Evolutionary conservation across 1,140 invertebrate genomes (phyloP), one percentile per base, ranked within the genome.

Genomic region (Aradophagus sp.): DNA sequence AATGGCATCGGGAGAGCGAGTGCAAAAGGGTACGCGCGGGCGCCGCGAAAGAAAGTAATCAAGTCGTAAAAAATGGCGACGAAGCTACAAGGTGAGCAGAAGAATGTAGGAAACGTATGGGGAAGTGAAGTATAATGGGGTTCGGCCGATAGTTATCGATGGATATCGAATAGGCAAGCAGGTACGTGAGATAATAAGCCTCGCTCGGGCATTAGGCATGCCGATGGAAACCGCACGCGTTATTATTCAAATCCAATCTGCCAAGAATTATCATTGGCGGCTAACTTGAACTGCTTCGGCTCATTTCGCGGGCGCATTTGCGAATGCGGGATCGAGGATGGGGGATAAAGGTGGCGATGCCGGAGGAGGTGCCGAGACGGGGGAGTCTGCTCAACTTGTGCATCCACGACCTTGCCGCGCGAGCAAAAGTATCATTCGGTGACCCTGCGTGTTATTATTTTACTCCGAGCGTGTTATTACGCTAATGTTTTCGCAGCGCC

Each of bases 171-270:
- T 80, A 80, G 78, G 68, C 70, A 75, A 80, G 75, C 77, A 77
- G 71, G 71, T 82, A 84, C 79, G 82, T 81, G 82, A 83, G 80
- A 84, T 84, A 84, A 84, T 84, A 84, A 84, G 82, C 77, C 77
- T 77, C 76, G 81, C 76, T 76, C 70, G 74, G 75, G 77, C 50
- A 73, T 74, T 67, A 69, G 50, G 58, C 75, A 83, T 81, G 76
- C 76, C 77, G 74, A 82, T 84, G 79, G 77, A 81, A 84, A 84
- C 82, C 82, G 80, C 82, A 83, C 77, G 79, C 80, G 77, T 76
- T 77, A 84, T 84, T 84, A 84, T 84, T 84, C 80, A 84, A 84
- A 84, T 84, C 83, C 80, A 84, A 84, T 84, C 77, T 75, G 74
- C 77, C 78, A 83, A 82, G 80, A 83, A 82, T 84, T 83, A 84